Evolutionary conservation across 2,113 vertebrate genomes (phyloP), one percentile per base, ranked within the genome.

Genomic region (Cephalopholis sonnerati): DNA sequence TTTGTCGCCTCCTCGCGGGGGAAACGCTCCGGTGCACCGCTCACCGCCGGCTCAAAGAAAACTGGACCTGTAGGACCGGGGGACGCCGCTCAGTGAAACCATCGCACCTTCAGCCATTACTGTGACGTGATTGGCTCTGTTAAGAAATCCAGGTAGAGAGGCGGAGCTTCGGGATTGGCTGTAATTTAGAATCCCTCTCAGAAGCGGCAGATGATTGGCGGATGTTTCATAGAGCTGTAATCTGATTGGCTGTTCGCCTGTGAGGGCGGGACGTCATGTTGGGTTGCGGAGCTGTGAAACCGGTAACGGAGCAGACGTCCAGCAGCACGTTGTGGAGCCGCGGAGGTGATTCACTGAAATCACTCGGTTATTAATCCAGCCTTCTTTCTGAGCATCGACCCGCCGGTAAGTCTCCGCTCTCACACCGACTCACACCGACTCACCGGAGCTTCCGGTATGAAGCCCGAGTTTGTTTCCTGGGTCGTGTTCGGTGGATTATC

Each of bases 281-380:
- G 3, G 86, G 81, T 90, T 84, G 86, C 61, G 46, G 74, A 55
- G 83, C 83, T 44, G 16, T 74, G 82, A 90, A 87, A 93, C 94
- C 94, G 94, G 95, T 82, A 85, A 75, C 72, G 65, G 46, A 85
- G 79, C 39, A 68, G 32, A 36, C 32, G 32, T 36, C 32, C 66
- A 83, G 55, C 61, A 79, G 93, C 95, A 96, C 95, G 93, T 93
- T 94, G 90, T 87, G 82, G 81, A 90, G 85, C 88, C 77, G 50
- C 69, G 7, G 85, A 82, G 89, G 85, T 80, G 81, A 83, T 89
- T 90, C 71, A 59, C 25, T 84, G 75, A 88, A 87, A 87, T 87
- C 87, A 81, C 85, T 76, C n/a, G 20, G 79, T 88, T 83, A 20
- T 65, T 29, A 63, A 79, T 20, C 65, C 10, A 65, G 10, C 16